Conservation (phyloP, 2,888 invertebrate species). For the Phymatocera aterrima region DNA sequence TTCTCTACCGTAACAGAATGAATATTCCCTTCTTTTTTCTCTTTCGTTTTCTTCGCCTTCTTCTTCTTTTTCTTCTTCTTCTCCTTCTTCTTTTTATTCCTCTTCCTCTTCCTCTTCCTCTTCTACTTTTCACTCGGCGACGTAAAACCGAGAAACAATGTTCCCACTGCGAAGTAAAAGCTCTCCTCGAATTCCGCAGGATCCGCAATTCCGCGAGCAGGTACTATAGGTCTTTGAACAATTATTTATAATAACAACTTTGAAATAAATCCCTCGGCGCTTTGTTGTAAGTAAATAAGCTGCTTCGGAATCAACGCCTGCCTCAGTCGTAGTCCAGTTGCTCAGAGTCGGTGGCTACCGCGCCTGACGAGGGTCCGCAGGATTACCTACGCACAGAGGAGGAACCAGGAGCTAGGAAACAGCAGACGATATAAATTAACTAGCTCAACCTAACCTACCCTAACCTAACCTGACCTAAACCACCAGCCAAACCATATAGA, state of each 20-base stretch:
- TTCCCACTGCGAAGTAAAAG: neutral
- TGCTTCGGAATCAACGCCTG: conserved; percentile 59
- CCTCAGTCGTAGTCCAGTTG: conserved; percentile 46
- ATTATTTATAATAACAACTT: conserved; percentile 61
- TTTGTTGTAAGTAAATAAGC: conserved; percentile 57
- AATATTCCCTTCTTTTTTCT: neutral
- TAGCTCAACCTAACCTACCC: conserved; percentile 48
- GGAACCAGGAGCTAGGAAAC: too few relatives aligned
- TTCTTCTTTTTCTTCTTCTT: too few relatives aligned
- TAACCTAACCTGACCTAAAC: conserved; percentile 7
- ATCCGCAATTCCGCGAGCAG: neutral
- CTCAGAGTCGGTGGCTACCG: conserved; percentile 33
- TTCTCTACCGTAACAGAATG: neutral
- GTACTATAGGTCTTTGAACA: conserved; percentile 56
- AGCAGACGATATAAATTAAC: conserved; percentile 64
- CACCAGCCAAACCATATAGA: conserved; percentile 17
- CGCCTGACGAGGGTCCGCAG: conserved; percentile 59
- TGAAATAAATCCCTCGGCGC: conserved; percentile 56
- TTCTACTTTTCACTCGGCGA: too few relatives aligned
- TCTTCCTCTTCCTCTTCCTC: too few relatives aligned
- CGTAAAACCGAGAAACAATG: too few relatives aligned
- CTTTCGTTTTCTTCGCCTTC: too few relatives aligned
- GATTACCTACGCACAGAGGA: conserved; percentile 59
- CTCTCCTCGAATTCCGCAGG: neutral
- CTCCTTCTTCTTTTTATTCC: too few relatives aligned